These are phyloP conservation scores for Chascanopsetta lugubris DNA, from an alignment of 2,113 vertebrate genomes.

Conservation along the genomic window DNA sequence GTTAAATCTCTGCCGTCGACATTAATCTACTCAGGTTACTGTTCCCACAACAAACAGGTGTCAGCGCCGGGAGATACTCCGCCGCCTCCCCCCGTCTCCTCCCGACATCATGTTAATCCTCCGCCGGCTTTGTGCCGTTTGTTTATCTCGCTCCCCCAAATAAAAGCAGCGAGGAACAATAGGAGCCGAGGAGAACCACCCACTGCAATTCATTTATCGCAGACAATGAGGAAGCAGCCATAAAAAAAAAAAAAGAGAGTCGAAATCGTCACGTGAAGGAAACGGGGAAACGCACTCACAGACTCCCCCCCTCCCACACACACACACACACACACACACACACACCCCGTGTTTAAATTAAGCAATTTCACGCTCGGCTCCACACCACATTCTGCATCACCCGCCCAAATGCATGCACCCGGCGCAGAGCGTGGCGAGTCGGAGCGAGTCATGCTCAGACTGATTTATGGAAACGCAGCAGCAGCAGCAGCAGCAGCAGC, in stretches of 20 bases:
- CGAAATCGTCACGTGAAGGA: too few species aligned
- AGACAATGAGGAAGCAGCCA: conserved; percentile 16
- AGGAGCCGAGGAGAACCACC: neutral
- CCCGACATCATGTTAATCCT: conserved; percentile 41
- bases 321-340: too few species aligned
- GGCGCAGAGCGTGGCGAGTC: conserved; percentile 52
- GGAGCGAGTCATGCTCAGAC: conserved; percentile 49
- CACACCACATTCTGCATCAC: conserved; percentile 46
- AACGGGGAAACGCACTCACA: too few species aligned
- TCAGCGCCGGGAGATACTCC: conserved; percentile 15
- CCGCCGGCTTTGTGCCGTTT: conserved; percentile 1
- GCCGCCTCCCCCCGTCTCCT: conserved; percentile 3
- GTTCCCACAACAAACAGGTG: conserved; percentile 37
- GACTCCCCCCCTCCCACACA: too few species aligned
- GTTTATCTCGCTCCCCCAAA: neutral
- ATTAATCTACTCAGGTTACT: conserved; percentile 36
- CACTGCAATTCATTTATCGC: conserved; percentile 6
- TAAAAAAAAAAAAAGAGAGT: too few species aligned
- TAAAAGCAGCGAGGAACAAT: conserved; percentile 2
- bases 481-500: too few species aligned
- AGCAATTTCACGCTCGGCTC: conserved; percentile 68
- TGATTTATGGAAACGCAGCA: too few species aligned
- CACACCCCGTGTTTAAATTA: too few species aligned
- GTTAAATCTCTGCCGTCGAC: conserved; percentile 16
- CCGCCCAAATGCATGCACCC: conserved; percentile 36